These are phyloP conservation scores for Pangasius mekongensis DNA, from an alignment of 2,797 vertebrate species.

Conservation along the genomic window DNA sequence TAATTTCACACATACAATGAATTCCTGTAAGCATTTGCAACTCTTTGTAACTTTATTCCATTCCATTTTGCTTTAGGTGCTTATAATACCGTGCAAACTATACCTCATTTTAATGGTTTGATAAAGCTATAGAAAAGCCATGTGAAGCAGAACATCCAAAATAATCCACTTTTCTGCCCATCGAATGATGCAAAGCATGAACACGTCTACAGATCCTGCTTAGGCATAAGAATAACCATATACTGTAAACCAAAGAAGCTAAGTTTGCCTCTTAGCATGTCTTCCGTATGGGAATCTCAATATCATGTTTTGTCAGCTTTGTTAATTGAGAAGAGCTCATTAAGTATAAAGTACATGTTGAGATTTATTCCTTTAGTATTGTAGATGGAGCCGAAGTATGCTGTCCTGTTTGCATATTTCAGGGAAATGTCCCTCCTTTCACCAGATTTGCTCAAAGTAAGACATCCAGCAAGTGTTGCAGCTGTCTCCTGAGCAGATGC, in stretches of 20 bases:
- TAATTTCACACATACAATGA: constrained; percentile 1
- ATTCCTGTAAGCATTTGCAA: constrained; percentile 2
- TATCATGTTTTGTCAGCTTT: constrained; percentile 64
- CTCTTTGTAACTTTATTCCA: constrained; percentile 35
- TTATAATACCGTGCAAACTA: background rate
- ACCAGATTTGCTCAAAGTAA: background rate
- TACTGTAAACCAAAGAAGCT: constrained; percentile 24
- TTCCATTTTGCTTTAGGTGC: constrained; percentile 1
- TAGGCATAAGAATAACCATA: constrained; percentile 1
- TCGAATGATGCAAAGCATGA: constrained; percentile 15
- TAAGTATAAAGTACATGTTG: constrained; percentile 45
- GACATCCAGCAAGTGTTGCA: constrained; percentile 8
- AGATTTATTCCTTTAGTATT: constrained; percentile 54
- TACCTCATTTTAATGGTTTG: background rate
- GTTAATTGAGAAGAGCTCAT: constrained; percentile 9
- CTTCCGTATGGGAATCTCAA: constrained; percentile 32
- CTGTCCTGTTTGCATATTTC: constrained; percentile 28
- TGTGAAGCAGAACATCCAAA: constrained; percentile 44
- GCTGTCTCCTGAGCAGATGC: constrained; percentile 37
- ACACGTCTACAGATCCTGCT: constrained; percentile 9
- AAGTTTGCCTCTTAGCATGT: constrained; percentile 15
- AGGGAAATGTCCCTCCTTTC: constrained; percentile 27
- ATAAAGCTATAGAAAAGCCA: constrained; percentile 18
- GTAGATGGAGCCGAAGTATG: background rate
- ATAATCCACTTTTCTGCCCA: background rate